These are phyloP conservation scores for Ctenicera cuprea DNA, from an alignment of 2,888 invertebrate species.

Conservation along the genomic window DNA sequence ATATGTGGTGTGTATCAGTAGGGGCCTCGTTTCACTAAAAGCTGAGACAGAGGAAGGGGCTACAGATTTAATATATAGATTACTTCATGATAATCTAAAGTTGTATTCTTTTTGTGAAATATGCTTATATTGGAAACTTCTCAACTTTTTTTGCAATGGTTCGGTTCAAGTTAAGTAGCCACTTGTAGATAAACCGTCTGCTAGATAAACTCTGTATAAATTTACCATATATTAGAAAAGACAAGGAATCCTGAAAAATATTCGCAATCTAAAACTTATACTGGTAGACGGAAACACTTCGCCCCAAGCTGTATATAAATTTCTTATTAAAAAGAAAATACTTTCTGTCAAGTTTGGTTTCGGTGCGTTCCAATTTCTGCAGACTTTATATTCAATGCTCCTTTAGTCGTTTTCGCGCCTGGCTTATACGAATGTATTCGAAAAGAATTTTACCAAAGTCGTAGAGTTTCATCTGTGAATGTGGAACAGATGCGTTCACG, in stretches of 20 bases:
- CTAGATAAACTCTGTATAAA: conserved; percentile 33
- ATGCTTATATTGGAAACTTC: no score
- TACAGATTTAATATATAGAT: no score
- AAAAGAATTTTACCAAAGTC: conserved; percentile 40
- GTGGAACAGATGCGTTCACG: conserved; percentile 36
- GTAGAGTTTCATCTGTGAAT: conserved; percentile 31
- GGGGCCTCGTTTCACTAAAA: no score
- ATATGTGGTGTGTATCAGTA: no score
- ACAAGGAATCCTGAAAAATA: conserved; percentile 47
- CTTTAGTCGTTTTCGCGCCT: conserved; percentile 43
- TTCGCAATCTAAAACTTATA: conserved; percentile 51
- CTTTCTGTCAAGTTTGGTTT: conserved; percentile 55
- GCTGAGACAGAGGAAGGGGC: no score
- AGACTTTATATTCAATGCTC: conserved; percentile 48
- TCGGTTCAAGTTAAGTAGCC: not conserved
- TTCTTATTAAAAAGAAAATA: conserved; percentile 55
- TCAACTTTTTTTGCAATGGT: no score
- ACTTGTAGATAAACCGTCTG: conserved; percentile 25
- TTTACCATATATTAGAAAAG: conserved; percentile 43
- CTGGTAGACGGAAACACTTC: conserved; percentile 49
- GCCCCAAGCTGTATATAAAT: conserved; percentile 54
- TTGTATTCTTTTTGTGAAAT: no score
- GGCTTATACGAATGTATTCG: conserved; percentile 45
- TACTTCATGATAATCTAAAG: no score
- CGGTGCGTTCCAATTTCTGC: conserved; percentile 49